Evolutionary conservation across 2,888 invertebrate genomes (phyloP).

Genomic region (Sthenelais limicola): DNA sequence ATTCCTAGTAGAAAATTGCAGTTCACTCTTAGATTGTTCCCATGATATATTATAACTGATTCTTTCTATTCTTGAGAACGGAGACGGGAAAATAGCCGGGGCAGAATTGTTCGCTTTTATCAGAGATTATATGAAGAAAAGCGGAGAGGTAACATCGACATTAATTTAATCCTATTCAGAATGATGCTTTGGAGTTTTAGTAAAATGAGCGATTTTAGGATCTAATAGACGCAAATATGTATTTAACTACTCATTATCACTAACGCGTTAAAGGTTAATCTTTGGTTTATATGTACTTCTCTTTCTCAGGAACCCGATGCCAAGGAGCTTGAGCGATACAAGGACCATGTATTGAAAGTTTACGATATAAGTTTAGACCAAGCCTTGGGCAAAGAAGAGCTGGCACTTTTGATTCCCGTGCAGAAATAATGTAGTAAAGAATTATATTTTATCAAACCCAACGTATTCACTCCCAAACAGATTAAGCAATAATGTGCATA

Average conservation of each 20-base stretch:
- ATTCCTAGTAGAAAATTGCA: too few relatives aligned
- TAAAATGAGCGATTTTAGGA: too few relatives aligned
- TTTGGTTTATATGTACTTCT: conserved; percentile 1
- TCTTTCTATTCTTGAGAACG: not conserved
- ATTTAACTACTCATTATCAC: too few relatives aligned
- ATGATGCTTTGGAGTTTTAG: too few relatives aligned
- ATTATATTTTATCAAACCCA: too few relatives aligned
- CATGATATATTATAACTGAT: not conserved
- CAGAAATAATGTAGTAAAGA: not conserved
- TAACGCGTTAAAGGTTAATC: too few relatives aligned
- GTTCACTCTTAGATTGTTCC: too few relatives aligned
- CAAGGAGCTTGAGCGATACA: conserved; percentile 21
- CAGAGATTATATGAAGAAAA: not conserved
- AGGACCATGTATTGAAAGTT: conserved; percentile 8
- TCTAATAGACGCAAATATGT: too few relatives aligned
- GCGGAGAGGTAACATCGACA: conserved; percentile 28
- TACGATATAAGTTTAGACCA: conserved; percentile 9
- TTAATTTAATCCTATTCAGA: too few relatives aligned
- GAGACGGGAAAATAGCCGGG: conserved; percentile 17
- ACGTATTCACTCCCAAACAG: too few relatives aligned
- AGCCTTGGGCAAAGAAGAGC: conserved; percentile 14
- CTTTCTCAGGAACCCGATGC: conserved; percentile 15
- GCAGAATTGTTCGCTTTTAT: conserved; percentile 21
- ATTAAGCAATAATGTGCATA: not conserved
- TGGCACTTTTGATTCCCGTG: conserved; percentile 5